Evolutionary conservation across 1,140 invertebrate genomes (phyloP), one percentile per base, ranked within the genome.

Genomic region (Olivierus martensii): DNA sequence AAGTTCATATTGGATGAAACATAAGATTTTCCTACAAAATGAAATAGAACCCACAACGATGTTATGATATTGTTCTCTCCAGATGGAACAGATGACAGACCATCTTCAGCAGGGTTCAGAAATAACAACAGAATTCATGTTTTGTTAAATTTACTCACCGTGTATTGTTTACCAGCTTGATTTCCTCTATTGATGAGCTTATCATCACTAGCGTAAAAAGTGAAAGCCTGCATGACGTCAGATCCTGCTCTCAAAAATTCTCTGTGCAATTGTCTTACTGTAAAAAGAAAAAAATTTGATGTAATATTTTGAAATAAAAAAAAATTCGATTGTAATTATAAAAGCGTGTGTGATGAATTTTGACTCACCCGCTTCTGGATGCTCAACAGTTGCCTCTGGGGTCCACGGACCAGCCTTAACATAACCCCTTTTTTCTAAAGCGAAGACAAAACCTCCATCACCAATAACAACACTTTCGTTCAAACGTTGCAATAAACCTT

Each of bases 401-500:
- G 69, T 71, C 69, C 69, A 71, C 6, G 69, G 69, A 1, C 69
- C 69, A 9, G 69, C 69, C 56, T 71, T 71, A 3, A 71, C 70
- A 42, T 71, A 71, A 10, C 69, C 69, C 44, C 69, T 51, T 53
- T 70, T 71, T 57, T 71, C 70, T 21, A 71, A 60, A 14, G 65
- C 64, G 47, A 71, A 71, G 9, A 71, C 70, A 52, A 71, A 71
- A 1, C 70, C 70, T 37, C 70, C 70, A 56, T 71, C 70, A 7
- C 70, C 70, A 41, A 71, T 65, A 10, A 71, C 68, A 3, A 68
- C 61, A 1, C 69, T 69, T 28, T 67, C 65, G 22, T 61, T 59
- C 52, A 72, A 55, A n/a, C 70, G 59, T 48, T 72, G 62, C 36
- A 72, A 49, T 9, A 72, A 61, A 36, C 65, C 64, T 2, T 44